A percentile compares a stretch with the other conserved stretches of the same genome.
Conservation (phyloP, 2,113 vertebrate genomes). For the Sula dactylatra region DNA sequence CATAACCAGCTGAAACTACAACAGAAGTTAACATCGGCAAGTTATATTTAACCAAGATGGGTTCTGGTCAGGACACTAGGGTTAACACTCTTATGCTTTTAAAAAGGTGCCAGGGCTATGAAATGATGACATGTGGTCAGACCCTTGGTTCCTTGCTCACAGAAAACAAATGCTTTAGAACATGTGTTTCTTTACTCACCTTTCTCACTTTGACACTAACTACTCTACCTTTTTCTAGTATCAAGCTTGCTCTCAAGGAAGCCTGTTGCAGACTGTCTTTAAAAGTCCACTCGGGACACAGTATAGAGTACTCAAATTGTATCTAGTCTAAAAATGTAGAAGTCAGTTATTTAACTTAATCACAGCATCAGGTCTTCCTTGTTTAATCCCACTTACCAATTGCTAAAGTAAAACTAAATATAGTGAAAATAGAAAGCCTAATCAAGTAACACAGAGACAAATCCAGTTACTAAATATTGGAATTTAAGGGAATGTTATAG, state of each 20-base stretch:
- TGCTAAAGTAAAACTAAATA: background rate
- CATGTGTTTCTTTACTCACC: background rate
- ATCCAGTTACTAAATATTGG: background rate
- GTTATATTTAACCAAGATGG: background rate
- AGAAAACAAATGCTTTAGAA: background rate
- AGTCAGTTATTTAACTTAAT: background rate
- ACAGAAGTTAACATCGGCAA: background rate
- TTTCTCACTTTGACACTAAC: background rate
- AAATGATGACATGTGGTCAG: background rate
- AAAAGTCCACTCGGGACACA: background rate
- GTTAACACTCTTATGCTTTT: background rate
- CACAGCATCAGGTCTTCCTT: background rate
- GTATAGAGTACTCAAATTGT: background rate
- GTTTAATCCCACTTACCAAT: background rate
- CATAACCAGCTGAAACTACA: conserved; percentile 10
- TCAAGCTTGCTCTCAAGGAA: background rate
- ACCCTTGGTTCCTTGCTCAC: background rate
- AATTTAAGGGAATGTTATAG: background rate
- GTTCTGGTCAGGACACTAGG: background rate
- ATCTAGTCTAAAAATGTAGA: background rate
- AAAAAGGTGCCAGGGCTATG: background rate
- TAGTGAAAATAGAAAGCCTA: background rate
- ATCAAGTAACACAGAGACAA: background rate
- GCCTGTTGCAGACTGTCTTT: background rate
- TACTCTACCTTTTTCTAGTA: background rate